These are phyloP conservation scores for Ephestia elutella DNA, from an alignment of 1,140 invertebrate species.

Conservation along the genomic window DNA sequence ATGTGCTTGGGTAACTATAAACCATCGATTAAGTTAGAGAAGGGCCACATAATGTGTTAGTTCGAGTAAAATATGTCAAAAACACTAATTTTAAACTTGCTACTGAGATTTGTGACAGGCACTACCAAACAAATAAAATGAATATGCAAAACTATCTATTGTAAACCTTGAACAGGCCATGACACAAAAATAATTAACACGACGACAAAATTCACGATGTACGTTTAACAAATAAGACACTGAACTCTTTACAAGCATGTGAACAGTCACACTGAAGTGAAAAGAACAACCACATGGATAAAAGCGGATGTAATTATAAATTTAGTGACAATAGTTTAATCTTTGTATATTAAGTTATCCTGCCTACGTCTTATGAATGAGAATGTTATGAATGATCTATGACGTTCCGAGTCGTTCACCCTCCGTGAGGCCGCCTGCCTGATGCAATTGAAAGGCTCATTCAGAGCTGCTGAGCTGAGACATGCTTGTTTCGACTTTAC, in stretches of 20 bases:
- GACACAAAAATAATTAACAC: too few relatives aligned
- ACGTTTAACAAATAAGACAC: too few relatives aligned
- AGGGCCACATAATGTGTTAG: too few relatives aligned
- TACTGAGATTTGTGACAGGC: too few relatives aligned
- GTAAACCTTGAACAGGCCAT: too few relatives aligned
- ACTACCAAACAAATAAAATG: too few relatives aligned
- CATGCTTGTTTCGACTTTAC: neutral
- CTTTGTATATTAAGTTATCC: neutral
- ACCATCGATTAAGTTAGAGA: neutral
- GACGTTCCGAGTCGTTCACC: slow-evolving; percentile 27
- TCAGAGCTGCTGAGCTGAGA: slow-evolving; percentile 18
- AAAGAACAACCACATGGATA: neutral
- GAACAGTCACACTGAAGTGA: neutral
- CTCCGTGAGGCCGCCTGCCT: slow-evolving; percentile 9
- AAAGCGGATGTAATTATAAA: neutral
- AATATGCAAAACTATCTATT: too few relatives aligned
- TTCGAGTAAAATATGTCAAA: too few relatives aligned
- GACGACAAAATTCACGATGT: too few relatives aligned
- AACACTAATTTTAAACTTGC: too few relatives aligned
- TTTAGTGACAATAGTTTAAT: neutral
- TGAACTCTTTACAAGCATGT: too few relatives aligned
- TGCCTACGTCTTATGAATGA: neutral
- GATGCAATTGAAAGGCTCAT: slow-evolving; percentile 22
- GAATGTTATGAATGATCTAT: slow-evolving; percentile 4
- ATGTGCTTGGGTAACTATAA: slow-evolving; percentile 6